phyloP scores from a whole-genome alignment of 1,140 invertebrate genomes.

The Triops cancriformis region DNA sequence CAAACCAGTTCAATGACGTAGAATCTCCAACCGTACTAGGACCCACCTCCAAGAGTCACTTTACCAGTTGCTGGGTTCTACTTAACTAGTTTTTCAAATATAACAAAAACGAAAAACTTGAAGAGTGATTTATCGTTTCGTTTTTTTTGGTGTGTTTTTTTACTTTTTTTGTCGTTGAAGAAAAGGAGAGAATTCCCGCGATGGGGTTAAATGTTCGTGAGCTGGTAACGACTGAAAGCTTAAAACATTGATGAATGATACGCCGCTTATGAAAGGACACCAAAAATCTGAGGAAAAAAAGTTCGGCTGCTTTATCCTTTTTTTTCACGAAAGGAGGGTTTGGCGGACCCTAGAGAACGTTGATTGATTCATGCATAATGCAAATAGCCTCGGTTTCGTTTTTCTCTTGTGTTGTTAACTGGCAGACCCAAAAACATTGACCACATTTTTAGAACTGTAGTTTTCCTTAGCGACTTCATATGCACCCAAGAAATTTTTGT shows the following conservation, averaged over 20 bases:
- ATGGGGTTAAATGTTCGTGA: slow-evolving; percentile 3
- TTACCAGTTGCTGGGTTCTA: too few species aligned
- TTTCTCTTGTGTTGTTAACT: neutral
- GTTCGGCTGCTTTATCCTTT: too few species aligned
- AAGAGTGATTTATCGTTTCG: neutral
- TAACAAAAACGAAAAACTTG: too few species aligned
- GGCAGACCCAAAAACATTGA: neutral
- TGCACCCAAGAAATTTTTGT: neutral
- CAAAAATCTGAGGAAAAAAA: neutral
- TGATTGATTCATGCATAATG: slow-evolving; percentile 14
- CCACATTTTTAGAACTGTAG: too few species aligned
- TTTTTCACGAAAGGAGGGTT: neutral
- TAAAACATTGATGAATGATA: neutral
- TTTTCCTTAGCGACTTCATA: too few species aligned
- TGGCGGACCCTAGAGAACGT: neutral
- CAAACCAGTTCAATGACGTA: neutral
- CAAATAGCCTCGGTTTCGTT: neutral
- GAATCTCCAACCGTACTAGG: neutral
- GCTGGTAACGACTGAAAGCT: neutral
- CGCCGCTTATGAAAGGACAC: slow-evolving; percentile 1
- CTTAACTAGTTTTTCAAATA: too few species aligned
- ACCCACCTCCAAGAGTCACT: too few species aligned
- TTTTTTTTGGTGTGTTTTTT: neutral
- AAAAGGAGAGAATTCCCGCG: too few species aligned
- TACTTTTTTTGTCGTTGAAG: too few species aligned